Percentiles rank a stretch among this genome's conserved stretches.
Conservation (phyloP, 2,888 invertebrate species). For the Platynereis dumerilii region DNA sequence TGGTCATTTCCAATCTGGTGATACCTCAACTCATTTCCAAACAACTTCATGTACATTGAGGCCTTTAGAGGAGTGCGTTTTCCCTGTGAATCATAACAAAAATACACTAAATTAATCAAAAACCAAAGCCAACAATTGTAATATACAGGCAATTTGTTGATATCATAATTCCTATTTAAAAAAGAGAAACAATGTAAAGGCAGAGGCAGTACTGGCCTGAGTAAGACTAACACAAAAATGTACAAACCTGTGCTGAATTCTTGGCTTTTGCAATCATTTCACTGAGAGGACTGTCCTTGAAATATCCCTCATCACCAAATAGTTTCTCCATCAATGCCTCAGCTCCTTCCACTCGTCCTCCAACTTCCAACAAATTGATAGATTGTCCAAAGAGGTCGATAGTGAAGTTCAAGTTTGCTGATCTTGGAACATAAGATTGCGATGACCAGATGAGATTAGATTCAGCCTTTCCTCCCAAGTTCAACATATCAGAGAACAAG, state of each 20-base stretch:
- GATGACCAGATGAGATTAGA: slow-evolving; percentile 60
- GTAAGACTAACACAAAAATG: too few species aligned
- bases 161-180: too few species aligned
- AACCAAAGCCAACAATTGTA: too few species aligned
- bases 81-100: not conserved
- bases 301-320: slow-evolving; percentile 74
- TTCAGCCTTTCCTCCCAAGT: slow-evolving; percentile 62
- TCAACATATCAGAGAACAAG: slow-evolving; percentile 82
- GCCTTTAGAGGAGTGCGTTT: slow-evolving; percentile 36
- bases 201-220: too few species aligned
- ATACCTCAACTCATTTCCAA: slow-evolving; percentile 79
- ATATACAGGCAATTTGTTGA: too few species aligned
- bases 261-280: slow-evolving; percentile 62
- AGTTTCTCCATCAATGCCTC: slow-evolving; percentile 82
- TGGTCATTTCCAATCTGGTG: slow-evolving; percentile 76
- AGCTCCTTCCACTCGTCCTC: slow-evolving; percentile 84
- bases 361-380: slow-evolving; percentile 83
- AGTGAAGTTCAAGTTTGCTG: slow-evolving; percentile 60
- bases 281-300: slow-evolving; percentile 67
- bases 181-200: too few species aligned
- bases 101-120: too few species aligned
- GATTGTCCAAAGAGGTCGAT: slow-evolving; percentile 75
- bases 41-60: slow-evolving; percentile 78
- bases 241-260: too few species aligned
- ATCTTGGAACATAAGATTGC: slow-evolving; percentile 60